A percentile compares a stretch with the other conserved stretches of the same genome.
Conservation (phyloP, 92 coral and sea anemone genomes). For the Pocillopora grandis region DNA sequence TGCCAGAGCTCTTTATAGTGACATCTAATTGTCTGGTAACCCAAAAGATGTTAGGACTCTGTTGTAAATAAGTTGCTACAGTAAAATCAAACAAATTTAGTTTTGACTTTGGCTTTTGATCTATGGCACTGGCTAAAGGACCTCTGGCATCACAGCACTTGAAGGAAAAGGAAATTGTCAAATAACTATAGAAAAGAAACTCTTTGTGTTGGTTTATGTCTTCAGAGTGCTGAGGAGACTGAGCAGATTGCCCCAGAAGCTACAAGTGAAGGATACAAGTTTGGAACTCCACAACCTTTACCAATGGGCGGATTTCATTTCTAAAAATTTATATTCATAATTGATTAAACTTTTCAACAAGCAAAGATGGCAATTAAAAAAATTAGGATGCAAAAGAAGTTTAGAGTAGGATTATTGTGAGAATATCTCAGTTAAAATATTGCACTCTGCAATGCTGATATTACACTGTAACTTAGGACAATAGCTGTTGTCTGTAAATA, state of each 20-base stretch:
- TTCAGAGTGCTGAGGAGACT: constrained; percentile 46
- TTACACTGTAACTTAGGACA: background rate
- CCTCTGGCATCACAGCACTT: too few species aligned
- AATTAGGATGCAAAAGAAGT: background rate
- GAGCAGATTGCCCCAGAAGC: constrained; percentile 57
- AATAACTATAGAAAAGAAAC: background rate
- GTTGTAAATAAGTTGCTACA: too few species aligned
- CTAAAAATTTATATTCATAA: constrained; percentile 3
- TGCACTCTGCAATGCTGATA: constrained; percentile 16
- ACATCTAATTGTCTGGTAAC: too few species aligned
- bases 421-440: constrained; percentile 14
- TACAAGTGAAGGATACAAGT: constrained; percentile 65
- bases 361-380: background rate
- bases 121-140: too few species aligned
- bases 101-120: too few species aligned
- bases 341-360: background rate
- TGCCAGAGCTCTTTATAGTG: too few species aligned
- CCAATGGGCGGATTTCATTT: constrained; percentile 72
- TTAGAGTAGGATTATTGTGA: background rate
- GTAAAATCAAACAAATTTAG: too few species aligned
- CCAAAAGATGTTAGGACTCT: too few species aligned
- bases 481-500: background rate
- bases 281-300: constrained; percentile 65
- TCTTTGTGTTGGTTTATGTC: background rate
- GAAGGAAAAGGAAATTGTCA: too few species aligned